Evolutionary conservation across 23 tunicate species (phyloP).

Genomic region (Styela plicata): DNA sequence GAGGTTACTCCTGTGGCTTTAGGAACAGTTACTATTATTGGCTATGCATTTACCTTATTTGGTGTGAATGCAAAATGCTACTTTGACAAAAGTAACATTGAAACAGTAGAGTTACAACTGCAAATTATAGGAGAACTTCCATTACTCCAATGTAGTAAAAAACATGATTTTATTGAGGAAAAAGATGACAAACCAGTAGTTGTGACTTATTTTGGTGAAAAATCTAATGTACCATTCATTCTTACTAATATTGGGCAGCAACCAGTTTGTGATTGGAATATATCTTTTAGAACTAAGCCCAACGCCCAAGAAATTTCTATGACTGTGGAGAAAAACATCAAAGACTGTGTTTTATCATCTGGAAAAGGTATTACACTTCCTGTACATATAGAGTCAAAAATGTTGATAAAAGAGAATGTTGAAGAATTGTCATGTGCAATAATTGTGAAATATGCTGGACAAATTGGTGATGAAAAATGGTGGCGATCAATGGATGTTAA

Average conservation of each 20-base stretch:
- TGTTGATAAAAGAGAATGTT: not conserved
- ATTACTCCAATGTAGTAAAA: slow-evolving; percentile 21
- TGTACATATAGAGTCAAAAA: slow-evolving; percentile 1
- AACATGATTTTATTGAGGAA: not conserved
- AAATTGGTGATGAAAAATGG: not conserved
- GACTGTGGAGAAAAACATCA: not conserved
- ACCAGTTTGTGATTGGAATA: slow-evolving; percentile 10
- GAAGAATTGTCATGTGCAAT: not conserved
- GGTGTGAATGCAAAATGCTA: slow-evolving; percentile 51
- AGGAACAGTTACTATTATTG: slow-evolving; percentile 38
- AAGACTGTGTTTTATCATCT: not conserved
- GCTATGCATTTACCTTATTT: slow-evolving; percentile 49
- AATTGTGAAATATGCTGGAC: not conserved
- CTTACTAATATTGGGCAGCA: slow-evolving; percentile 1
- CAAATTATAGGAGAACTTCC: slow-evolving; percentile 60
- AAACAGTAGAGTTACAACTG: slow-evolving; percentile 42
- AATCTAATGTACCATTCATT: not conserved
- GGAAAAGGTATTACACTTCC: slow-evolving; percentile 4
- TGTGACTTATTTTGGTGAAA: slow-evolving; percentile 18
- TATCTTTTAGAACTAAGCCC: not conserved
- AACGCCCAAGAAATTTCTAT: not conserved
- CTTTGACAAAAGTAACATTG: slow-evolving; percentile 47
- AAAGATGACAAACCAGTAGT: not conserved
- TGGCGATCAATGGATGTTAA: slow-evolving; percentile 21
- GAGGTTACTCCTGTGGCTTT: slow-evolving; percentile 32